Percentiles rank a stretch among this genome's conserved stretches.
Evolutionary conservation across 1,140 invertebrate species (phyloP).

Genomic region (Hylaeus anthracinus): DNA sequence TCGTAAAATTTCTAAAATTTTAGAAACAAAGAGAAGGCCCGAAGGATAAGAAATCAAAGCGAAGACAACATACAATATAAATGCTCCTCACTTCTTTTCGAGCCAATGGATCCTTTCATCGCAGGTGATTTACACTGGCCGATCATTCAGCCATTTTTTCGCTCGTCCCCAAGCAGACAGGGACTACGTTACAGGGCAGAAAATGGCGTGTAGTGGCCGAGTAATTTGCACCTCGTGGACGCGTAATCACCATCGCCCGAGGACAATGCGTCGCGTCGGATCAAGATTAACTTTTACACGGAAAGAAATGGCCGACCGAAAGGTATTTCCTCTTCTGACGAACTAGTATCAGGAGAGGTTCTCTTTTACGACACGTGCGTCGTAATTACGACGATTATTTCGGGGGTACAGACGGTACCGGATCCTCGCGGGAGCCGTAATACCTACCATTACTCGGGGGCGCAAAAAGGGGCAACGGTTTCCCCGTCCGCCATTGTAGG

Average conservation of each 20-base stretch:
- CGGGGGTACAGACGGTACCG: slow-evolving; percentile 45
- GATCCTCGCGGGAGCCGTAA: slow-evolving; percentile 67
- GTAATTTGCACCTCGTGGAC: neutral
- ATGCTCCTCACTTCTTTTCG: too few species aligned
- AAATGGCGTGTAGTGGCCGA: neutral
- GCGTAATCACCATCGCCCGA: neutral
- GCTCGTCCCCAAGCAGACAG: neutral
- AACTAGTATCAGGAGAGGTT: slow-evolving; percentile 20
- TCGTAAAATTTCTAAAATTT: too few species aligned
- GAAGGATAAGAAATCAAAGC: too few species aligned
- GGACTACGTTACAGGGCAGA: neutral
- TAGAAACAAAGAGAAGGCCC: too few species aligned
- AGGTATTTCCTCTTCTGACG: slow-evolving; percentile 12
- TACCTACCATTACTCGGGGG: slow-evolving; percentile 70
- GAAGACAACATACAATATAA: too few species aligned
- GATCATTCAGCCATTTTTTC: slow-evolving; percentile 3
- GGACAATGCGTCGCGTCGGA: neutral
- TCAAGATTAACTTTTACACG: slow-evolving; percentile 15
- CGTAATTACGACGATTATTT: slow-evolving; percentile 78
- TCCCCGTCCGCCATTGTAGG: slow-evolving; percentile 48
- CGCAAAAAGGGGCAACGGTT: slow-evolving; percentile 46
- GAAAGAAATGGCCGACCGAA: neutral
- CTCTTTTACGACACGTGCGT: slow-evolving; percentile 62
- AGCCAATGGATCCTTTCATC: neutral
- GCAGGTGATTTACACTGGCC: slow-evolving; percentile 4